Evolutionary conservation across 2,888 invertebrate species (phyloP).

Genomic region (Oscheius sp.): DNA sequence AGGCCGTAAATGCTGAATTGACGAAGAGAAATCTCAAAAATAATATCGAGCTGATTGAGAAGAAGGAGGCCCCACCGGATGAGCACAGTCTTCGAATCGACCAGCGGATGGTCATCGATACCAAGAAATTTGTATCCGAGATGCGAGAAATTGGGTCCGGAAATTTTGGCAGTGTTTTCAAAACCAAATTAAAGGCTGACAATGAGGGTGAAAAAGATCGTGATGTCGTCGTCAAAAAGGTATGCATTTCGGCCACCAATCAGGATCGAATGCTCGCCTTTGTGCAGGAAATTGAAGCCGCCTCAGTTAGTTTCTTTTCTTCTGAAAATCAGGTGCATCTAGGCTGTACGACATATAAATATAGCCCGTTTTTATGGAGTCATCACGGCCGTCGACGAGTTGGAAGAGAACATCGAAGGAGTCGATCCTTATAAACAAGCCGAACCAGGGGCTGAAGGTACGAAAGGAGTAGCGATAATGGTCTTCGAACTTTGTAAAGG

Average conservation of each 20-base stretch:
- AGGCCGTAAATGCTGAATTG: not conserved
- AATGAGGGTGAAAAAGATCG: not conserved
- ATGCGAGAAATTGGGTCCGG: not conserved
- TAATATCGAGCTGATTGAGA: not conserved
- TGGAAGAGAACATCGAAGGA: not conserved
- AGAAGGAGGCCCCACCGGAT: not conserved
- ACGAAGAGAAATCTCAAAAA: not conserved
- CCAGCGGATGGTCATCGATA: not conserved
- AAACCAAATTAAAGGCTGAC: not conserved
- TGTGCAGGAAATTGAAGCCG: not conserved
- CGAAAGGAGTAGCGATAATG: conserved; percentile 22
- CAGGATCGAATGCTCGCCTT: not conserved
- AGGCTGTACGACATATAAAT: not conserved
- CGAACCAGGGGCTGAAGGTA: not conserved
- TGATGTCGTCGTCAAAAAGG: not conserved
- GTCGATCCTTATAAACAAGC: not conserved
- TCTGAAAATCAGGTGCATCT: no score
- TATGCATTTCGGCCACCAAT: not conserved
- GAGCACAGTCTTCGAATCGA: not conserved
- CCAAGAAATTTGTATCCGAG: not conserved
- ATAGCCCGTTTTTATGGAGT: not conserved
- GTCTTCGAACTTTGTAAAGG: conserved; percentile 47
- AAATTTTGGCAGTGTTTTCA: not conserved
- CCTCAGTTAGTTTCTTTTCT: not conserved
- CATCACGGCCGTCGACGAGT: not conserved